Percentiles rank a stretch among this genome's conserved stretches.
These are phyloP conservation scores for Patella caerulea DNA, from an alignment of 2,888 invertebrate species.

Conservation along the genomic window DNA sequence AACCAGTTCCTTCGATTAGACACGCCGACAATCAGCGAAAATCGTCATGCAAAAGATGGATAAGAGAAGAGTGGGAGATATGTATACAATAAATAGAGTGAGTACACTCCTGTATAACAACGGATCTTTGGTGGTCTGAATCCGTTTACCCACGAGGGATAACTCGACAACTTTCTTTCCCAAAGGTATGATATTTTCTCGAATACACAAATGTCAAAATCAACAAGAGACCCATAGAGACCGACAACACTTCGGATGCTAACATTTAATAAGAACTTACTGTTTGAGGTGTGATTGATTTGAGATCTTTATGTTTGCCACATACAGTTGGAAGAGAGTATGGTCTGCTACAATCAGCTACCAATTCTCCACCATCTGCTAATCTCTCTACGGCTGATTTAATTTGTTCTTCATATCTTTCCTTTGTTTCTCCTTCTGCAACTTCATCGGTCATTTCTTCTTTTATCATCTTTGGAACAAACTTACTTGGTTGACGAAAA, in stretches of 20 bases:
- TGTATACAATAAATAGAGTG: no score
- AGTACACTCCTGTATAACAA: background rate
- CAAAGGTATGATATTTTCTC: no score
- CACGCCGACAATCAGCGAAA: no score
- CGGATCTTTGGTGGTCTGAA: background rate
- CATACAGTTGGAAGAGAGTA: constrained; percentile 16
- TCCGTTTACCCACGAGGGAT: background rate
- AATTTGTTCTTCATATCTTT: background rate
- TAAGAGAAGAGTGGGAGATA: no score
- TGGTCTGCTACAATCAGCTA: constrained; percentile 10
- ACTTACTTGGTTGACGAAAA: background rate
- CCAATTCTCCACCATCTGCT: background rate
- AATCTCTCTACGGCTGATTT: constrained; percentile 4
- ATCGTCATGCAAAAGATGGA: no score
- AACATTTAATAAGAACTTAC: background rate
- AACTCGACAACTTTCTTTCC: no score
- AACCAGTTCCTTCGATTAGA: no score
- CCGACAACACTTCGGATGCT: no score
- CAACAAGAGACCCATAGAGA: no score
- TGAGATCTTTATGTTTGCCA: constrained; percentile 21
- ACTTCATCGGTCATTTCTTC: background rate
- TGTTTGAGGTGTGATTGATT: constrained; percentile 13
- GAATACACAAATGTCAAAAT: no score
- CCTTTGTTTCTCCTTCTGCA: background rate
- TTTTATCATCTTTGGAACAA: background rate